Base-by-base conservation (phyloP, 2,888 invertebrate species). In the Microctonus brassicae region DNA sequence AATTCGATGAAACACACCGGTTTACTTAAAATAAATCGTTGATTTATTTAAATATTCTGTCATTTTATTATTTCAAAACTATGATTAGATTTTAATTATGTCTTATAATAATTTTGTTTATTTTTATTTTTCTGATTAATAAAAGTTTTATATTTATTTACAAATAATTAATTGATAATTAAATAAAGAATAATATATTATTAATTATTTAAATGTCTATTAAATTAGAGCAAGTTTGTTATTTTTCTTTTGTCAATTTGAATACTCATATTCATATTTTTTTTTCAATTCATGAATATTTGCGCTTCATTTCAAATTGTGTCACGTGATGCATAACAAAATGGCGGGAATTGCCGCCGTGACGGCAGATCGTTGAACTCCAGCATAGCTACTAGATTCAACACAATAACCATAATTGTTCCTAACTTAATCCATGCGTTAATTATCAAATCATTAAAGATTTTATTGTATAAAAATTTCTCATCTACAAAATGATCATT, bases 291-390 rank as follows among this genome's bases (percentile, higher is more conserved):
- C 2, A 39, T 47, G 10, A 29, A 67, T 26, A 42, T 60, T 55
- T 22, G 52, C 69, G 69, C 69, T 6, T 26, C 7, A 57, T 63
- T 76, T 78, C 60, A 62, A 76, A 79, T 61, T 26, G 36, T 69
- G 57, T 78, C 82, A 80, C 81, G 74, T 64, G 57, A 62, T 11
- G 6, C 10, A 65, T 24, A 47, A 65, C 77, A 83, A 82, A 73
- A 83, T 82, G 82, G 82, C 80, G 79, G 76, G 73, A 78, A 77
- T 75, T 76, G 73, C 73, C 78, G 76, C 78, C 76, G 78, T 77
- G 80, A 81, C 79, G 80, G 75, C 67, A 84, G 83, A 83, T 83
- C 84, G 80, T 83, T 83, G 83, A 83, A 83, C 83, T 80, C 84
- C 62, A 73, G 39, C 64, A 53, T 20, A 67, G 77, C 77, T 72